phyloP scores from a whole-genome alignment of 2,797 vertebrate species.

The Coregonus ussuriensis region DNA sequence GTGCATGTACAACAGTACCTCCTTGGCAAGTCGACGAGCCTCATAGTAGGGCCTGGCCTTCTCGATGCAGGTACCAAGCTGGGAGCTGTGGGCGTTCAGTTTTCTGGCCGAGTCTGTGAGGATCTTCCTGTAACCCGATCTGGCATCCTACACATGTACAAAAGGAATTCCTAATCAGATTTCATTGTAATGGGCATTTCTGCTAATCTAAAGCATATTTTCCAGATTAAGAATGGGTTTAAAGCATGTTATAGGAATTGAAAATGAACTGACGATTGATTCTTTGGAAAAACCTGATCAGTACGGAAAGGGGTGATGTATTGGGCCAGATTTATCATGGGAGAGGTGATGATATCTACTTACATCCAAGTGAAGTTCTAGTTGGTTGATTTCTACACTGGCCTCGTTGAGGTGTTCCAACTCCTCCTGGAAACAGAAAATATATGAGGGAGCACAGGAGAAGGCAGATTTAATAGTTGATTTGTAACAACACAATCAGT shows the following conservation, averaged over 20 bases:
- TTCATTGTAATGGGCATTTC: slow-evolving; percentile 24
- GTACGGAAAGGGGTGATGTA: not conserved
- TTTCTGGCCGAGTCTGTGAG: slow-evolving; percentile 91
- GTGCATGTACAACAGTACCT: slow-evolving; percentile 70
- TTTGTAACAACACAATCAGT: not conserved
- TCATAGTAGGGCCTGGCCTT: slow-evolving; percentile 94
- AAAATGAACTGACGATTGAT: not conserved
- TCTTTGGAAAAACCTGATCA: not conserved
- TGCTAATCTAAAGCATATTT: not conserved
- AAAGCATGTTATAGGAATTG: not conserved
- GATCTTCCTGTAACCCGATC: slow-evolving; percentile 88
- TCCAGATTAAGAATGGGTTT: not conserved
- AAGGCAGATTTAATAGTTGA: not conserved
- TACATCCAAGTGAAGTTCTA: slow-evolving; percentile 90
- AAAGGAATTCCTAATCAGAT: slow-evolving; percentile 42
- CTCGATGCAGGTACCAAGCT: slow-evolving; percentile 89
- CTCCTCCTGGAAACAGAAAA: slow-evolving; percentile 79
- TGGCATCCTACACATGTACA: slow-evolving; percentile 80
- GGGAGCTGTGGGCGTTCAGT: slow-evolving; percentile 88
- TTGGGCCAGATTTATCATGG: not conserved
- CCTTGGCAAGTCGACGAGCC: slow-evolving; percentile 88
- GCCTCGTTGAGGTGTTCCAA: slow-evolving; percentile 93
- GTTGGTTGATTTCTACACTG: slow-evolving; percentile 90
- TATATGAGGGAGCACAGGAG: not conserved
- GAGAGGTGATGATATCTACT: slow-evolving; percentile 51